phyloP scores from a whole-genome alignment of 2,113 vertebrate genomes.

The Erpornis zantholeuca region DNA sequence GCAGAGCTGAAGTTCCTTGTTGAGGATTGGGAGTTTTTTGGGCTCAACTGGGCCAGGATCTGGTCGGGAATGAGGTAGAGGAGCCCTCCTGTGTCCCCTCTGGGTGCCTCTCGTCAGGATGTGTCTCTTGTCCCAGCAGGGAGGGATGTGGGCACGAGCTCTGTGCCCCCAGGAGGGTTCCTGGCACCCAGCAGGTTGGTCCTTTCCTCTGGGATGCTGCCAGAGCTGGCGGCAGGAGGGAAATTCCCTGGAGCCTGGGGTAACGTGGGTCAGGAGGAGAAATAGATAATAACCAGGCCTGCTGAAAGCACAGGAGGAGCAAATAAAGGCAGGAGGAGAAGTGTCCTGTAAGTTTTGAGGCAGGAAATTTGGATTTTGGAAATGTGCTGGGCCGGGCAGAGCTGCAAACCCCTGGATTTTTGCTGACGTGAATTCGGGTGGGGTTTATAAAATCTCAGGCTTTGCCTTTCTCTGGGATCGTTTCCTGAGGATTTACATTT shows the following conservation, averaged over 20 bases:
- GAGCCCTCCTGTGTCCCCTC: not conserved
- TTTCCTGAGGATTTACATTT: not conserved
- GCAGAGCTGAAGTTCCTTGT: not conserved
- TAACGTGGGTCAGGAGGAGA: not conserved
- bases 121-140: not conserved
- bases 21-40: rapidly evolving
- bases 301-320: not conserved
- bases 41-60: not conserved
- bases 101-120: not conserved
- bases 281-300: too few relatives aligned
- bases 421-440: not conserved
- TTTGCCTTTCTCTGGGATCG: not conserved
- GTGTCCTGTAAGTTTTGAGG: not conserved
- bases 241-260: not conserved
- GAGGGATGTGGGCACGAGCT: not conserved
- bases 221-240: not conserved
- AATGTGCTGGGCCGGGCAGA: not conserved
- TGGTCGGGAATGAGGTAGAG: not conserved
- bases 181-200: not conserved
- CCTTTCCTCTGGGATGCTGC: not conserved
- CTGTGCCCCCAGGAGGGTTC: not conserved
- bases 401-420: not conserved
- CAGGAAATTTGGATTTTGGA: not conserved
- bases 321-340: not conserved
- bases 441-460: not conserved